Conservation (phyloP, 2,797 vertebrate species). For the Coendou prehensilis region DNA sequence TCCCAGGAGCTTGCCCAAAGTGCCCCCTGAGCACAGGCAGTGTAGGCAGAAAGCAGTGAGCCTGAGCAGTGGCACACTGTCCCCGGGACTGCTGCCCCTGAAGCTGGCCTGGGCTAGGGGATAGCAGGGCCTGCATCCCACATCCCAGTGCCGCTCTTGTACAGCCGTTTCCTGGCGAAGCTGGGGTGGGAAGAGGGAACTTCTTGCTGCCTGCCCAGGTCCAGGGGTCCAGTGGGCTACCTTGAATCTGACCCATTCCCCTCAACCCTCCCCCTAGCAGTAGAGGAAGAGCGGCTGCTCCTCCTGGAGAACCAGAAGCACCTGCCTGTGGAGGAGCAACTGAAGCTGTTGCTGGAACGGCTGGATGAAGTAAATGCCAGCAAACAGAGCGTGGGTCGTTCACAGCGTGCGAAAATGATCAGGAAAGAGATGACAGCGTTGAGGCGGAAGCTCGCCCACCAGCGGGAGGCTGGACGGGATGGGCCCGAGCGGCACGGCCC, state of each 20-base stretch:
- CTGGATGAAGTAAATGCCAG: conserved; percentile 95
- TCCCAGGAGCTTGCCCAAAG: conserved; percentile 57
- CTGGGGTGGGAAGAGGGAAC: conserved; percentile 28
- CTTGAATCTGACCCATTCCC: conserved; percentile 33
- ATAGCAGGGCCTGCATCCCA: conserved; percentile 3
- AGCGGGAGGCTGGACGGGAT: conserved; percentile 92
- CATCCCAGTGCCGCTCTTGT: conserved; percentile 40
- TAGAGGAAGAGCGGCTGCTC: conserved; percentile 92
- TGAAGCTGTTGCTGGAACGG: conserved; percentile 94
- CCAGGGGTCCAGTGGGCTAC: conserved; percentile 28
- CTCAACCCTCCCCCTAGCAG: conserved; percentile 61
- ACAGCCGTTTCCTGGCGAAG: conserved; percentile 27
- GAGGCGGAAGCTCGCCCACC: conserved; percentile 96
- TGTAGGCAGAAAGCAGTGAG: conserved; percentile 60
- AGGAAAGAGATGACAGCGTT: conserved; percentile 97
- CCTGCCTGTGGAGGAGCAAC: conserved; percentile 96
- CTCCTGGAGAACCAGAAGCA: conserved; percentile 95
- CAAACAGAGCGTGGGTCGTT: conserved; percentile 97
- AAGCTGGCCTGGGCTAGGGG: conserved; percentile 54
- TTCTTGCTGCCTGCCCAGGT: conserved; percentile 67
- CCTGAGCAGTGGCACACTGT: conserved; percentile 53
- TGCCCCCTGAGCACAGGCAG: conserved; percentile 50
- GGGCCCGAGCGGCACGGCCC: conserved; percentile 91
- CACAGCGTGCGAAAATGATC: conserved; percentile 97
- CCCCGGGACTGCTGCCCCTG: conserved; percentile 9